Evolutionary conservation across 2,113 vertebrate species (phyloP), one percentile per base, ranked within the genome.

Genomic region (Accipiter virgatus): DNA sequence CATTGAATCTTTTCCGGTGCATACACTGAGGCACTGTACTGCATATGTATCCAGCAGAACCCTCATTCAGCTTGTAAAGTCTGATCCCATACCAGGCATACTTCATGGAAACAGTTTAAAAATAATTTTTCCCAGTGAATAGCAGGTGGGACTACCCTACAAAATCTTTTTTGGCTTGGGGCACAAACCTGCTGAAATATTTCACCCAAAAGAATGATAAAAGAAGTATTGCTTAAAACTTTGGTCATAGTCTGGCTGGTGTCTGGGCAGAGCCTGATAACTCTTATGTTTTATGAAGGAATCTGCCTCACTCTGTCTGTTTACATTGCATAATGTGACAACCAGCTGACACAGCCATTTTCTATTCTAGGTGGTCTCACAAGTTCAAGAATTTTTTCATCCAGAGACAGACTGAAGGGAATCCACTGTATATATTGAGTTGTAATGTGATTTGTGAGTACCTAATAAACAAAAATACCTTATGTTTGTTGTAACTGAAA

Each of bases 41-140:
- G 79, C 52, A 9, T 56, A 94, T 81, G 77, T 68, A 92, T 92
- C 72, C 95, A 89, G 94, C 94, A 96, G 93, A 95, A 94, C 92
- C 91, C 88, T 95, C 92, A 83, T 97, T 96, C 92, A 96, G 95
- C 96, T 97, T 97, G 95, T 96, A 96, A 98, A 97, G 93, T 66
- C 88, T 97, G 89, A 95, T 94, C 79, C 94, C 93, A 91, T 95
- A 97, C 87, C 92, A 97, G 72, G 95, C 91, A 92, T 96, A 95
- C 96, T 93, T 97, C 87, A 96, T 96, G 93, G 94, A 97, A 97
- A 97, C 79, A 71, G 90, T 97, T 97, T 95, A 90, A 94, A 97
- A 96, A 92, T 95, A 97, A 94, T 43, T 93, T 85, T 96, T 97
- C 95, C 77, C 88, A 91, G 85, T 94, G 95, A 96, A 95, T 94